Evolutionary conservation across 1,140 invertebrate genomes (phyloP), one percentile per base, ranked within the genome.

Genomic region (Dendrolimus punctatus): DNA sequence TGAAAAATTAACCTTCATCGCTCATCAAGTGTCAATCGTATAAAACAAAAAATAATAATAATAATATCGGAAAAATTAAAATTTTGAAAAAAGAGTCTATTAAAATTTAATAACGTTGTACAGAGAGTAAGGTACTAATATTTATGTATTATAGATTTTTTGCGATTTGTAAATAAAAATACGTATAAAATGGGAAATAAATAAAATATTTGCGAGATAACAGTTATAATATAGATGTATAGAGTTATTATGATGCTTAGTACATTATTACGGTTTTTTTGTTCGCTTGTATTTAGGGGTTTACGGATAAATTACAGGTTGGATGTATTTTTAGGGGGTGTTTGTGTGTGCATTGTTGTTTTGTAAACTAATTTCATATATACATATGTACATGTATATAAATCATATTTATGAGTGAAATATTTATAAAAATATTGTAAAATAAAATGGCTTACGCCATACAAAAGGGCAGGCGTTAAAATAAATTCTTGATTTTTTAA

Each of bases 81-180:
- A 46, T 51, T 50, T 57, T 52, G 55, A 63, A 53, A 40, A 43
- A 59, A 65, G 58, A 71, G 60, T 71, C 55, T 73, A 71, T 64
- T 58, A 60, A 58, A 64, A 64, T 52, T 23, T 55, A 59, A 58
- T 60, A 55, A 67, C 60, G 71, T 49, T 82, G 79, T 82, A 82
- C 79, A 82, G 79, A 82, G 71, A 82, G 73, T 75, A 78, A 74
- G 70, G 68, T 77, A 72, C 65, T 79, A 74, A 74, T 81, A 79
- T 79, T 79, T 77, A 77, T 80, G 57, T 71, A 62, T 68, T 65
- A 56, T 56, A 56, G 43, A 46, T 47, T 50, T 48, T 23, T 23
- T 23, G 68, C 61, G 71, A 66, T 23, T 71, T 75, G 57, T 66
- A 68, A 62, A 66, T 74, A 67, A 71, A 73, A 73, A 52, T 67